Percentiles rank a stretch among this genome's conserved stretches.
Conservation (phyloP, 1,140 invertebrate species). For the Heliconius melpomene region DNA sequence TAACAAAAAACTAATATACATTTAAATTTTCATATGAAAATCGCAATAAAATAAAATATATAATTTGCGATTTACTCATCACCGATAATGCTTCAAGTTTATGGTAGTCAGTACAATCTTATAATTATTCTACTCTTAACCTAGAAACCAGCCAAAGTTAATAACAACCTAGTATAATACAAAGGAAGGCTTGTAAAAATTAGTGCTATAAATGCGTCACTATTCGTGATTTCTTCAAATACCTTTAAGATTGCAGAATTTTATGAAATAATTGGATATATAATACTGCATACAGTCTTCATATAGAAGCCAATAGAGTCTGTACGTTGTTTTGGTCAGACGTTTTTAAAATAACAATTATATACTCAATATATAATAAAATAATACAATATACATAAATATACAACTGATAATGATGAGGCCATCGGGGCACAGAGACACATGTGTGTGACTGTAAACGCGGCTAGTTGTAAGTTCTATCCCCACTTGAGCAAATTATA, state of each 20-base stretch:
- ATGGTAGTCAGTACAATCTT: neutral
- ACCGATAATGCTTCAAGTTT: neutral
- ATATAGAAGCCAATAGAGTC: too few species aligned
- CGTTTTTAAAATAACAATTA: too few species aligned
- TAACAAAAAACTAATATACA: too few species aligned
- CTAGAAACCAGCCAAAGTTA: neutral
- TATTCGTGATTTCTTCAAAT: constrained; percentile 2
- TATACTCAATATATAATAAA: too few species aligned
- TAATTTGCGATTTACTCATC: constrained; percentile 3
- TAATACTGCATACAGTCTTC: neutral
- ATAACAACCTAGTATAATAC: neutral
- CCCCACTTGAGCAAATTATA: too few species aligned
- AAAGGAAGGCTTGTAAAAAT: neutral
- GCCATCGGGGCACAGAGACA: too few species aligned
- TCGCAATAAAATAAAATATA: constrained; percentile 7
- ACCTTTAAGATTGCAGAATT: neutral
- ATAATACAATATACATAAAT: too few species aligned
- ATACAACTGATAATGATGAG: too few species aligned
- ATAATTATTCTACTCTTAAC: constrained; percentile 2
- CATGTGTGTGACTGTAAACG: too few species aligned
- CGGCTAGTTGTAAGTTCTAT: too few species aligned
- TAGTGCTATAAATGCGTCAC: neutral
- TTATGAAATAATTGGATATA: neutral
- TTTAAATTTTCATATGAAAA: neutral
- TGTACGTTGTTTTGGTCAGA: too few species aligned